Conservation (phyloP, 2,797 vertebrate genomes). For the Yasuhikotakia modesta region DNA sequence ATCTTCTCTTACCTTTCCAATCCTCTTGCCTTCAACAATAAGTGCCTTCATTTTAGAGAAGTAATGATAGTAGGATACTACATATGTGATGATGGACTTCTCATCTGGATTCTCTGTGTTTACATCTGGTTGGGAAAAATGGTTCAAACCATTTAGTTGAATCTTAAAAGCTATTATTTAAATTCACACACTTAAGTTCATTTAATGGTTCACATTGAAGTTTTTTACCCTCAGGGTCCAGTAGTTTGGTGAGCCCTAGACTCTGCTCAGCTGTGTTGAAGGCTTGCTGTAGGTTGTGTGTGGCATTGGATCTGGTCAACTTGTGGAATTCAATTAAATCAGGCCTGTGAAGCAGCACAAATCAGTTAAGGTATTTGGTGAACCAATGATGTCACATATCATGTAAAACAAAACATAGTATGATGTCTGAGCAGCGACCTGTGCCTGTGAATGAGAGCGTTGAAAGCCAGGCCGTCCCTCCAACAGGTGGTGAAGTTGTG, state of each 20-base stretch:
- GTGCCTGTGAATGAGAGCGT: constrained; percentile 94
- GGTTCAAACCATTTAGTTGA: too few relatives aligned
- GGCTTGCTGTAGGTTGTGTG: constrained; percentile 93
- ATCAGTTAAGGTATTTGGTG: neutral
- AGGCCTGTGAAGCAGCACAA: too few relatives aligned
- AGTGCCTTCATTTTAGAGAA: constrained; percentile 99
- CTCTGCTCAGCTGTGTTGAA: constrained; percentile 91
- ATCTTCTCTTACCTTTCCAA: constrained; percentile 84
- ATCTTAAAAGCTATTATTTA: constrained; percentile 4
- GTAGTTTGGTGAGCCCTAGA: constrained; percentile 91
- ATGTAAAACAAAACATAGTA: neutral
- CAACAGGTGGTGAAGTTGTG: constrained; percentile 98
- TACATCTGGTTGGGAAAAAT: constrained; percentile 77
- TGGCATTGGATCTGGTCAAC: constrained; percentile 91
- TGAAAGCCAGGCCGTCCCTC: constrained; percentile 94
- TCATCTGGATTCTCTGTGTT: constrained; percentile 95
- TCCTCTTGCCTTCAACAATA: constrained; percentile 93
- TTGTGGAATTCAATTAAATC: constrained; percentile 93
- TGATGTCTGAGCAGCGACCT: constrained; percentile 71
- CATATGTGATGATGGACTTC: constrained; percentile 96
- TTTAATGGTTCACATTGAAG: neutral
- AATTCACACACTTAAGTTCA: too few relatives aligned
- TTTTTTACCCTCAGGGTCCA: constrained; percentile 90
- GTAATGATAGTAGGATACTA: constrained; percentile 96
- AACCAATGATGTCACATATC: neutral